These are phyloP conservation scores for Drepanosiphum platanoidis DNA, from an alignment of 2,888 invertebrate species.

Conservation along the genomic window DNA sequence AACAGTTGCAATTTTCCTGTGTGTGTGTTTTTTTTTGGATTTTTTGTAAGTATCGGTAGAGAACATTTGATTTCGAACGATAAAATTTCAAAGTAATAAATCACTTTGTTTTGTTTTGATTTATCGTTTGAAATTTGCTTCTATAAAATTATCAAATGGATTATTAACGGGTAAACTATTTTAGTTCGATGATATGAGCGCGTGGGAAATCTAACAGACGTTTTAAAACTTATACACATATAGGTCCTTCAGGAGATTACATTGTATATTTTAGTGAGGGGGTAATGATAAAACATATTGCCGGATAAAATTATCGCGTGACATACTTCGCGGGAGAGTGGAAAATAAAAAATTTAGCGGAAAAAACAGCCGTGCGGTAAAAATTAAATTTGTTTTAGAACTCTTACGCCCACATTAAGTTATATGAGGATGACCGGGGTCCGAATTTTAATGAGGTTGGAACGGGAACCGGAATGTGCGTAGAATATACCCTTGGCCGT, in stretches of 20 bases:
- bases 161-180: not conserved
- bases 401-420: not conserved
- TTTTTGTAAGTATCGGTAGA: too few relatives aligned
- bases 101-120: not conserved
- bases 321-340: not conserved
- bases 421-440: conserved; percentile 29
- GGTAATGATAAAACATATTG: not conserved
- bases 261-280: not conserved
- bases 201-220: not conserved
- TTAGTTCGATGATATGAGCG: not conserved
- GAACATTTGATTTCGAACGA: too few relatives aligned
- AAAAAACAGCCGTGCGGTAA: not conserved
- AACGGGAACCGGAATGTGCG: conserved; percentile 32
- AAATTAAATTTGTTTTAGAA: not conserved
- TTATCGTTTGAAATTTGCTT: not conserved
- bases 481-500: conserved; percentile 19
- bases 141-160: not conserved
- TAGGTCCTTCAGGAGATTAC: not conserved
- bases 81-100: too few relatives aligned
- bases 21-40: too few relatives aligned
- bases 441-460: conserved; percentile 47
- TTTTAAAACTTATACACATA: not conserved
- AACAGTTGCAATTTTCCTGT: too few relatives aligned
- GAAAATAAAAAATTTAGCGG: not conserved
- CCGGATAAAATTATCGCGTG: not conserved